Conservation (phyloP, 2,888 invertebrate genomes). For the Cheilosia soror region DNA sequence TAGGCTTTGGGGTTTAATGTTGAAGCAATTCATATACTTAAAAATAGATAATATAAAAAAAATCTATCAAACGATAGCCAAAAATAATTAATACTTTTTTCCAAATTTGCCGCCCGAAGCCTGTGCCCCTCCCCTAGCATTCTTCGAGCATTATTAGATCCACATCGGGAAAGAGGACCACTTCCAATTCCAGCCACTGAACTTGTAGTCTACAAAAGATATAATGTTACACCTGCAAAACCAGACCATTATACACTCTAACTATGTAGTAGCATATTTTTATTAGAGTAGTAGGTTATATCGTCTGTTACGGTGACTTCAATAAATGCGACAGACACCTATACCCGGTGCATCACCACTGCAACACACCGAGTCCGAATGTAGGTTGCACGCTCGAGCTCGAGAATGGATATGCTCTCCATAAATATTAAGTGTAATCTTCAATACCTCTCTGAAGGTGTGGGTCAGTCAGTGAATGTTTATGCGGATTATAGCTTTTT, state of each 20-base stretch:
- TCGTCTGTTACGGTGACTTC: constrained; percentile 4
- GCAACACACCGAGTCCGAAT: constrained; percentile 25
- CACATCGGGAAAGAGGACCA: no score
- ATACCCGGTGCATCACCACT: background rate
- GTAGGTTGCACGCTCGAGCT: constrained; percentile 41
- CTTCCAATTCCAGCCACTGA: background rate
- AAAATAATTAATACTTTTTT: no score
- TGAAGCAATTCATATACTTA: no score
- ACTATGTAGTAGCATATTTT: background rate
- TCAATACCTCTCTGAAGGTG: constrained; percentile 41
- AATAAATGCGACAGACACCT: constrained; percentile 28
- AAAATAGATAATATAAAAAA: no score
- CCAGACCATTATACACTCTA: constrained; percentile 20
- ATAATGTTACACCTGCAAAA: background rate
- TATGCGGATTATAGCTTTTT: constrained; percentile 9
- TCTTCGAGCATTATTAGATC: no score
- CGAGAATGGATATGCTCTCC: constrained; percentile 15
- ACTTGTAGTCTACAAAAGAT: background rate
- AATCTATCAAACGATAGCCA: no score
- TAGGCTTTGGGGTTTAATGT: no score
- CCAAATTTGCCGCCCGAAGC: no score
- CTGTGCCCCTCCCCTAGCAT: no score
- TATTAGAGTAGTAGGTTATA: background rate
- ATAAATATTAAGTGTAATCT: constrained; percentile 17
- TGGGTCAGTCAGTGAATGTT: constrained; percentile 40